Evolutionary conservation across 2,888 invertebrate species (phyloP).

Genomic region (Mythimna pallens): DNA sequence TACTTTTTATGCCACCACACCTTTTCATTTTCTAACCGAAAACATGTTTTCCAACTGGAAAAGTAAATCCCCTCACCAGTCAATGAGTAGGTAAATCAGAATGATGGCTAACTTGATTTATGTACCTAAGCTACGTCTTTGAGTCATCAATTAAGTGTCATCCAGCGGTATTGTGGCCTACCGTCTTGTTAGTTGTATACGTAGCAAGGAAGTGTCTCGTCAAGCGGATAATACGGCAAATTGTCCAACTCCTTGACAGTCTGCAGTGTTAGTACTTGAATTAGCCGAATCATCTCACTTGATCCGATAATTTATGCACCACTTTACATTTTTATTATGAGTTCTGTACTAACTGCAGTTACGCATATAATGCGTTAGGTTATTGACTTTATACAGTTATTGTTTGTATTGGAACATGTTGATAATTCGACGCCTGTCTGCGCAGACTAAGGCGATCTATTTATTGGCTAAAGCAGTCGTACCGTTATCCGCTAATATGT

Average conservation of each 20-base stretch:
- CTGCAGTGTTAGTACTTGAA: slow-evolving; percentile 59
- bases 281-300: slow-evolving; percentile 66
- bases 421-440: slow-evolving; percentile 13
- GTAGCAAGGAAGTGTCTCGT: slow-evolving; percentile 77
- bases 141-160: slow-evolving; percentile 39
- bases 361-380: slow-evolving; percentile 20
- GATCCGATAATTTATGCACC: slow-evolving; percentile 58
- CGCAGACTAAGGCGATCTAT: slow-evolving; percentile 31
- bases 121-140: slow-evolving; percentile 8
- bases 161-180: slow-evolving; percentile 38
- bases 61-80: slow-evolving; percentile 3
- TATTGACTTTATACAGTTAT: slow-evolving; percentile 49
- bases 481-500: slow-evolving; percentile 7
- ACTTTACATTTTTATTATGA: slow-evolving; percentile 42
- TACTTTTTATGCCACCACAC: neutral
- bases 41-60: neutral
- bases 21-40: neutral
- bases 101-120: slow-evolving; percentile 31
- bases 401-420: slow-evolving; percentile 41
- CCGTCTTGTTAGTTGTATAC: slow-evolving; percentile 48
- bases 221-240: slow-evolving; percentile 80
- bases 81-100: slow-evolving; percentile 11
- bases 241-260: slow-evolving; percentile 69
- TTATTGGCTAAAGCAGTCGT: slow-evolving; percentile 21
- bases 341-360: slow-evolving; percentile 10